phyloP scores from a whole-genome alignment of 2,797 vertebrate genomes.

The Lepus oiostolus region DNA sequence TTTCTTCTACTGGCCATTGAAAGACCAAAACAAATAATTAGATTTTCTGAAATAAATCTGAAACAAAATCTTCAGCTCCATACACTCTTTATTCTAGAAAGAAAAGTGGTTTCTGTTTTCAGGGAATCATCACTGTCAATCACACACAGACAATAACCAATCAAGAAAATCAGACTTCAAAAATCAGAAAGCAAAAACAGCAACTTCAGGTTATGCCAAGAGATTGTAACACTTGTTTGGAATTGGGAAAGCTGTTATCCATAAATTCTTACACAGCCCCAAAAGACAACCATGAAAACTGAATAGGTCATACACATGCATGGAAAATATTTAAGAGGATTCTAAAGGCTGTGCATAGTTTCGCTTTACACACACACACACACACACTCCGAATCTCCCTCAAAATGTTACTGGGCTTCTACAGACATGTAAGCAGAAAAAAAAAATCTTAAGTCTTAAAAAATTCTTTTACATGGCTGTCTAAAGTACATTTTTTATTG shows the following conservation, averaged over 20 bases:
- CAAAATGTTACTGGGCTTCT: constrained; percentile 21
- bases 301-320: constrained; percentile 35
- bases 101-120: background rate
- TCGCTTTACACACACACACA: constrained; percentile 26
- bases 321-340: constrained; percentile 31
- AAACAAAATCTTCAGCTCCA: constrained; percentile 37
- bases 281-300: constrained; percentile 67
- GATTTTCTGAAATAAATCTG: constrained; percentile 6
- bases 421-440: background rate
- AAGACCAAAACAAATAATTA: constrained; percentile 48
- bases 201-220: constrained; percentile 66
- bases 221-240: constrained; percentile 68
- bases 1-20: background rate
- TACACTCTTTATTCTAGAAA: background rate
- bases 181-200: constrained; percentile 54
- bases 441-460: constrained; percentile 25
- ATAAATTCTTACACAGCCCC: constrained; percentile 33
- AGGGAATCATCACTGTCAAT: background rate
- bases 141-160: background rate
- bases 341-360: constrained; percentile 35
- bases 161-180: constrained; percentile 54
- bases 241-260: constrained; percentile 63
- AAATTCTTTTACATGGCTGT: constrained; percentile 27
- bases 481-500: background rate
- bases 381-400: background rate